A percentile compares a stretch with the other conserved stretches of the same genome.
These are phyloP conservation scores for Aplysina aerophoba DNA, from an alignment of 37 sponge, comb jelly and placozoan species.

Conservation along the genomic window DNA sequence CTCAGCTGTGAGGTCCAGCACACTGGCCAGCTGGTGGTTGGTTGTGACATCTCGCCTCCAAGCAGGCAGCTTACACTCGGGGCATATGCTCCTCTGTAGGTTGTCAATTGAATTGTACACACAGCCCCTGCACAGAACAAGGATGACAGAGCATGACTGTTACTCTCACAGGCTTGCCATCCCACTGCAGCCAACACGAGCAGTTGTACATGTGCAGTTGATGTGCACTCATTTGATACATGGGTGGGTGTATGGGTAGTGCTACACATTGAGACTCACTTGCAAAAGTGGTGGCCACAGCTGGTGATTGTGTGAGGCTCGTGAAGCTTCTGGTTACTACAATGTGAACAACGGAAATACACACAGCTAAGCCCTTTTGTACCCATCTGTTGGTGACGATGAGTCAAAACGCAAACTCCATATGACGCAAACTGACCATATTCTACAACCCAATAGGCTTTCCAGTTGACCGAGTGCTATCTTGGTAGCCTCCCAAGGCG, in stretches of 20 bases:
- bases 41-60: constrained; percentile 51
- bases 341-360: not conserved
- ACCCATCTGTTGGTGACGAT: not conserved
- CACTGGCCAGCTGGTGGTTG: constrained; percentile 39
- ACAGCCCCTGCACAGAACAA: constrained; percentile 2
- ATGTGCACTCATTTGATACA: no score
- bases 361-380: not conserved
- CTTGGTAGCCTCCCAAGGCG: constrained; percentile 10
- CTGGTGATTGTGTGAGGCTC: constrained; percentile 42
- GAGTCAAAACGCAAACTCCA: no score
- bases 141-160: not conserved
- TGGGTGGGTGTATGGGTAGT: no score
- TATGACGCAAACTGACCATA: constrained; percentile 48
- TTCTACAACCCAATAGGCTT: not conserved
- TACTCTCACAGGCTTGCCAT: no score
- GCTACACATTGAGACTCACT: constrained; percentile 13
- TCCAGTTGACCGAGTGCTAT: constrained; percentile 21
- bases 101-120: not conserved
- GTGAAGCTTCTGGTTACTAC: not conserved
- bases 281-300: constrained; percentile 65
- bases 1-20: constrained; percentile 1
- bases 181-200: no score
- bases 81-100: constrained; percentile 25
- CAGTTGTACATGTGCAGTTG: no score
- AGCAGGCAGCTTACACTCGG: constrained; percentile 49